These are phyloP conservation scores for Proisotoma minuta DNA, from an alignment of 2,888 invertebrate genomes.

Conservation along the genomic window DNA sequence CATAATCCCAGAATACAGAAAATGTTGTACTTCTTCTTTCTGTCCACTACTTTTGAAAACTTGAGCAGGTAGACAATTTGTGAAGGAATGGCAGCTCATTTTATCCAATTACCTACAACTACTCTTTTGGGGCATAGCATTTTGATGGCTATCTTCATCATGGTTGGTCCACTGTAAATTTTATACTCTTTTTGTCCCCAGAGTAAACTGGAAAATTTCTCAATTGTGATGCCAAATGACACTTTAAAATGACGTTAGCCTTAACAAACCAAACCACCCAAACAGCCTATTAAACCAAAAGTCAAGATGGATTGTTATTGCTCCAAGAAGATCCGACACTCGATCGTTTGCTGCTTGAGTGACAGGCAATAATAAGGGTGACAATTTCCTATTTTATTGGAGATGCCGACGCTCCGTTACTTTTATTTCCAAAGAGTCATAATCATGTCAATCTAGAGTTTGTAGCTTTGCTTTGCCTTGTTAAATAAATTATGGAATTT, in stretches of 20 bases:
- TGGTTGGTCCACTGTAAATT: neutral
- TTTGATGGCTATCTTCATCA: neutral
- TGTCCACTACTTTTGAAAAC: neutral
- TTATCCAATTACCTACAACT: neutral
- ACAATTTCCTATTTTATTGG: neutral
- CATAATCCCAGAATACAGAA: neutral
- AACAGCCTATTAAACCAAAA: neutral
- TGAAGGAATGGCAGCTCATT: conserved; percentile 8
- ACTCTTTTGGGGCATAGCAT: neutral
- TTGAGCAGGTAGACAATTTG: conserved; percentile 6
- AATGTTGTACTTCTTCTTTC: neutral
- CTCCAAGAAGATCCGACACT: neutral
- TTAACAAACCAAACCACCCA: neutral
- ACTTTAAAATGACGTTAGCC: neutral
- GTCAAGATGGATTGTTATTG: conserved; percentile 1
- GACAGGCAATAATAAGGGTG: conserved; percentile 1
- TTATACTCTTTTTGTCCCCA: neutral
- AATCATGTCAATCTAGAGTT: neutral
- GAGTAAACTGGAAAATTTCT: neutral
- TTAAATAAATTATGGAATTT: too few species aligned
- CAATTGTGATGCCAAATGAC: neutral
- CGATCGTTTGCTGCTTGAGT: neutral
- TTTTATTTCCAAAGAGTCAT: neutral
- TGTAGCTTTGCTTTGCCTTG: too few species aligned
- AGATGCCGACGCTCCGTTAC: neutral